Evolutionary conservation across 2,888 invertebrate genomes (phyloP), one percentile per base, ranked within the genome.

Genomic region (Blastobasis lacticolella): DNA sequence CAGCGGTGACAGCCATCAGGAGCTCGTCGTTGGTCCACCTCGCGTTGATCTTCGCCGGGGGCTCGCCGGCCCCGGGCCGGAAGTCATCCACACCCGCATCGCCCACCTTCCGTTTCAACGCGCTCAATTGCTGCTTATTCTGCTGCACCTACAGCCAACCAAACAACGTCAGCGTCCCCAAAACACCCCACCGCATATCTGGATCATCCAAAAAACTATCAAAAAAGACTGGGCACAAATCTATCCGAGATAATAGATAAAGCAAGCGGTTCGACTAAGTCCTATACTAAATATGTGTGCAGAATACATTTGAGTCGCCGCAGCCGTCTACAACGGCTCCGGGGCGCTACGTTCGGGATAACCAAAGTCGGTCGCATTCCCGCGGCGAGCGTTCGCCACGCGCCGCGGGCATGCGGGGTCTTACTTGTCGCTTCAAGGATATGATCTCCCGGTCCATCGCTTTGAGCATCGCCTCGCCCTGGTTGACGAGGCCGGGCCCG

Each of bases 361-460:
- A 23, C 23, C 3, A 23, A 23, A 23, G 23, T 23, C 23, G 23
- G 23, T 23, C 23, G 23, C 23, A 3, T 23, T 23, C 23, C 3
- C 23, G 3, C 23, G 23, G 23, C 23, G 23, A 23, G 23, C 23
- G 23, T 2, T 23, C 23, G 3, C 2, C 3, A 3, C 23, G 23
- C 23, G 23, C 23, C 23, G 23, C 3, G 23, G 3, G 23, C 2
- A 23, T 23, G 23, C 23, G 23, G 64, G 69, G 69, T 91, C 95
- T 93, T 94, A 97, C 97, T 95, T 97, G 96, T 92, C 97, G 93
- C 90, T 97, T 97, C 73, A 97, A 92, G 71, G 97, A 94, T 84
- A 96, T 93, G 79, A 98, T 94, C 90, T 97, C 97, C 76, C 96
- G 92, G 86, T 97, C 97, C 91, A 97, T 94, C 71, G 95, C 93